phyloP scores from a whole-genome alignment of 2,797 vertebrate genomes.

The Halcyon badia region DNA sequence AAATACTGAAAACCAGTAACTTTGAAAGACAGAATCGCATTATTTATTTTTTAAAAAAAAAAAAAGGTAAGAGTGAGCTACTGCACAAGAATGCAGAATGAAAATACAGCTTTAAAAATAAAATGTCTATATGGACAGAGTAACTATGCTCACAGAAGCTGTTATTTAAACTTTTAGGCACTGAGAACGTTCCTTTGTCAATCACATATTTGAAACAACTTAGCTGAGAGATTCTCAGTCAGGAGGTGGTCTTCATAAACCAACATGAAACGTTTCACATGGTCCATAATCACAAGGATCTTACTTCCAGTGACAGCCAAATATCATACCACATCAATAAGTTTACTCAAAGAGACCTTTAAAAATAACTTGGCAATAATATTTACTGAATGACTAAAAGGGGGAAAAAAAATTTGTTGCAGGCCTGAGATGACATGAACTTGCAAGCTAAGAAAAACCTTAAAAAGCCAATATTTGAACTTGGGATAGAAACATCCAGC shows the following conservation, averaged over 20 bases:
- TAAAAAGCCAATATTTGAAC: background rate
- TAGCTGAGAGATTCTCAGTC: background rate
- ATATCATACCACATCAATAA: background rate
- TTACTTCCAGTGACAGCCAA: background rate
- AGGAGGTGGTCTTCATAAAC: background rate
- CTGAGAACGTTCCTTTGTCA: background rate
- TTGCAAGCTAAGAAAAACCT: background rate
- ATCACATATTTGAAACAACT: background rate
- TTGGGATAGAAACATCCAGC: background rate
- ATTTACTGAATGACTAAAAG: background rate
- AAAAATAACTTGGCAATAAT: background rate
- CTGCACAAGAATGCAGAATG: background rate
- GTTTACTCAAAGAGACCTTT: background rate
- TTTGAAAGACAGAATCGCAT: background rate
- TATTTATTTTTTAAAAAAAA: background rate
- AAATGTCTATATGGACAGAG: background rate
- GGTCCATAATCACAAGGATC: background rate
- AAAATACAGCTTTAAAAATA: background rate
- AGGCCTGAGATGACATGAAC: background rate
- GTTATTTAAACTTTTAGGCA: background rate
- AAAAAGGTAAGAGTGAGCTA: background rate
- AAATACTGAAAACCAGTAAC: background rate
- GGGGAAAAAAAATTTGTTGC: background rate
- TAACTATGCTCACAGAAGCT: background rate
- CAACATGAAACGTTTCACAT: background rate